Base-by-base conservation (phyloP, 2,113 vertebrate genomes). In the Caranx melampygus region DNA sequence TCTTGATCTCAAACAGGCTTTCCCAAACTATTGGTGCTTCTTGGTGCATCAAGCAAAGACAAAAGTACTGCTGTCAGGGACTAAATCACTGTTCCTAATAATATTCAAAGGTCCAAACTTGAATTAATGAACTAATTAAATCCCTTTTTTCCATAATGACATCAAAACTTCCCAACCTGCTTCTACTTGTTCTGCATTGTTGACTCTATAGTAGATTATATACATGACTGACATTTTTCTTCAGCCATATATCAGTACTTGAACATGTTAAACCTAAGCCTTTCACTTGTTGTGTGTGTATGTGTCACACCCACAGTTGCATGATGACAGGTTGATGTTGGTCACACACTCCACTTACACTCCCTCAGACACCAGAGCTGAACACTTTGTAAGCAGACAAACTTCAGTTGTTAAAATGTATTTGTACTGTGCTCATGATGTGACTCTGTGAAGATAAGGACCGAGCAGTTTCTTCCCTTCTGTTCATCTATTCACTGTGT, bases 231-330 rank as follows among this genome's bases (percentile, higher is more conserved):
- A 6, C 6, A 9, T 34, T 8, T 4, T 21, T 45, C 20, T 58
- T 26, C 0, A 40, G 6, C 6, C 1, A 54, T 51, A 26, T 75
- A 26, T 45, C 66, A 44, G 8, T 69, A 8, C 11, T 11, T 59
- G 52, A 35, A 20, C 16, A 8, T 34, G 31, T 64, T 13, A 42
- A 72, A 74, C 20, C 59, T 47, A 55, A 78, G 15, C 21, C 9
- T 11, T 33, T 34, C 18, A 33, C 16, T 69, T 52, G 35, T 14
- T 16, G 14, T 81, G 72, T 26, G 51, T 54, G 55, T 78, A 64
- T 45, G 21, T 59, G 15, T 78, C 37, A 62, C 45, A 40, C 34
- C 47, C 14, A 51, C 75, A 79, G 81, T 78, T 84, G 58, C 34
- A 5, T 1, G 10, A 10, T 68, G 51, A 78, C 64, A 60, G 76